Conservation (phyloP, 2,113 vertebrate genomes). For the Bostrychus sinensis region DNA sequence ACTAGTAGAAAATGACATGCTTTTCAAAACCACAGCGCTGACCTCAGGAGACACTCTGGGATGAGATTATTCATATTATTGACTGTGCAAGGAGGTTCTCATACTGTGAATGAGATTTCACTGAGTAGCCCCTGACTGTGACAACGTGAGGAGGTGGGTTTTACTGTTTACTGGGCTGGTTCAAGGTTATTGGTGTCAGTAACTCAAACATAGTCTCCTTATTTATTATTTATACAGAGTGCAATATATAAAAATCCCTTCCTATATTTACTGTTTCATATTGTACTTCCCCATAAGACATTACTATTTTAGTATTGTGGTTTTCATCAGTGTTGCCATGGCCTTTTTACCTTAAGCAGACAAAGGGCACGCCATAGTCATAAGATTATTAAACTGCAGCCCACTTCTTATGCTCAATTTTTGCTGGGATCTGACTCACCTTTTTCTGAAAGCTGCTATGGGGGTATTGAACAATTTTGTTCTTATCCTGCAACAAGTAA, state of each 20-base stretch:
- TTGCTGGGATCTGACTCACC: not conserved
- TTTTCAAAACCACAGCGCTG: constrained; percentile 16
- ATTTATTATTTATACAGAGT: not conserved
- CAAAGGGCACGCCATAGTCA: not conserved
- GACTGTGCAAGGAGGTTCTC: not conserved
- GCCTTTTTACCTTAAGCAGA: not conserved
- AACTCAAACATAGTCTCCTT: constrained; percentile 4
- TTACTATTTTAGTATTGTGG: not conserved
- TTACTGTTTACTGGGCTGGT: not conserved
- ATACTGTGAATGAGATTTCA: constrained; percentile 28
- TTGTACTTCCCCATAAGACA: not conserved
- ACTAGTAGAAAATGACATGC: not conserved
- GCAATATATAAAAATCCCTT: not conserved
- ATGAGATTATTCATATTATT: constrained; percentile 38
- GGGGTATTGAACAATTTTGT: not conserved
- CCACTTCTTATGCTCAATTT: not conserved
- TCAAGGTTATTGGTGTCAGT: constrained; percentile 2
- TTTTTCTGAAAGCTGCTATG: not conserved
- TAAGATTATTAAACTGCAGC: not conserved
- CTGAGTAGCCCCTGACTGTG: not conserved
- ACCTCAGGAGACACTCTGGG: constrained; percentile 23
- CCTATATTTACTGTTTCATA: constrained; percentile 1
- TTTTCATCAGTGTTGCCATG: not conserved
- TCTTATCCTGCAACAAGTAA: not conserved
- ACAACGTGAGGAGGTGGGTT: not conserved